phyloP scores from a whole-genome alignment of 2,797 vertebrate genomes.

The Pterois miles region DNA sequence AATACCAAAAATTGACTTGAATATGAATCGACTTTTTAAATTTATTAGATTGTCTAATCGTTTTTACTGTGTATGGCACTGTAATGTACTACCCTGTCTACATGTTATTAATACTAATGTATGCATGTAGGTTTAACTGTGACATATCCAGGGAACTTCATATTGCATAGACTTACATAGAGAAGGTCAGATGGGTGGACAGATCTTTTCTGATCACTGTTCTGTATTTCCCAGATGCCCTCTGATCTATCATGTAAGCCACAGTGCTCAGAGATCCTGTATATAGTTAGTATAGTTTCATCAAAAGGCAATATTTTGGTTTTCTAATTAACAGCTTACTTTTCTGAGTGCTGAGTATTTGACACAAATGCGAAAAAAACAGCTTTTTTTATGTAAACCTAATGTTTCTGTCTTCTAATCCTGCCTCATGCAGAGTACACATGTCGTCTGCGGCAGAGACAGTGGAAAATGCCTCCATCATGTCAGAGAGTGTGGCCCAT shows the following conservation, averaged over 20 bases:
- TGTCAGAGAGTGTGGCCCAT: conserved; percentile 92
- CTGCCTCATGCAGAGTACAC: conserved; percentile 74
- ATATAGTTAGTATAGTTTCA: not conserved
- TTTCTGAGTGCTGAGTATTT: not conserved
- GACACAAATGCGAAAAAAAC: not conserved
- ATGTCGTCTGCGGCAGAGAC: conserved; percentile 92
- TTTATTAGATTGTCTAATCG: not conserved
- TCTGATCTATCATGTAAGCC: not conserved
- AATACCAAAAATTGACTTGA: not conserved
- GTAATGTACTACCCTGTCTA: too few relatives aligned
- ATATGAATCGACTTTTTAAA: not conserved
- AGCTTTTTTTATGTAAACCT: not conserved
- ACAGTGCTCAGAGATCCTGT: not conserved
- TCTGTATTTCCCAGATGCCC: not conserved
- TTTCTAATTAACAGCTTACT: not conserved
- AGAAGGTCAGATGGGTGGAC: not conserved
- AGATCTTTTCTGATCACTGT: not conserved
- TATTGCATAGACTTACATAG: too few relatives aligned
- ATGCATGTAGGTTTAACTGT: not conserved
- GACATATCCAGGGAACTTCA: not conserved
- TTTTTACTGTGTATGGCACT: too few relatives aligned
- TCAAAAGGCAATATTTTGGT: not conserved
- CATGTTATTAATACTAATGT: not conserved
- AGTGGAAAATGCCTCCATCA: conserved; percentile 95
- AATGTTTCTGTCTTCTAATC: not conserved